Evolutionary conservation across 2,888 invertebrate genomes (phyloP).

Genomic region (Phengaris arion): DNA sequence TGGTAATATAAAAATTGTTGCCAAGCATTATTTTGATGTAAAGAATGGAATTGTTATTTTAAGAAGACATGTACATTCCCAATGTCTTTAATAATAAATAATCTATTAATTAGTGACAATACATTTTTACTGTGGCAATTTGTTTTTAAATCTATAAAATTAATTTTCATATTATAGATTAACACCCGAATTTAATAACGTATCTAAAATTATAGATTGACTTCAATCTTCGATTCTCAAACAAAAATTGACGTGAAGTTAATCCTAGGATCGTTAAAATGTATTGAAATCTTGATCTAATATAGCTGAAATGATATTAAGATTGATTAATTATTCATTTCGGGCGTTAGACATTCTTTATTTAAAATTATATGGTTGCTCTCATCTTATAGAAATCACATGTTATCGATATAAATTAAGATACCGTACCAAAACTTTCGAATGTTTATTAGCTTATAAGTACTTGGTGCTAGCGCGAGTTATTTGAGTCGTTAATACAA

Average conservation of each 20-base stretch:
- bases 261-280: too few relatives aligned
- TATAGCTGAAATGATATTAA: too few relatives aligned
- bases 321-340: too few relatives aligned
- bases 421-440: not conserved
- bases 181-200: not conserved
- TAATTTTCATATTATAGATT: not conserved
- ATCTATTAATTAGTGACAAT: conserved; percentile 3
- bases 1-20: too few relatives aligned
- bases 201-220: too few relatives aligned
- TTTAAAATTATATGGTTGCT: not conserved
- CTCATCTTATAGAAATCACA: not conserved
- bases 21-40: too few relatives aligned
- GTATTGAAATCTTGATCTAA: too few relatives aligned
- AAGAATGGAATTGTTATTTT: not conserved
- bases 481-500: not conserved
- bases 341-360: not conserved
- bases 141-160: not conserved
- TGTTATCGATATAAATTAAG: conserved; percentile 6
- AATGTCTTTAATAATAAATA: not conserved
- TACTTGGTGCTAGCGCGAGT: conserved; percentile 16
- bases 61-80: not conserved
- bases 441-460: conserved; percentile 15
- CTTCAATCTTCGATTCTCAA: too few relatives aligned
- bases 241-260: too few relatives aligned
- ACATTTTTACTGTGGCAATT: not conserved